phyloP scores from a whole-genome alignment of 30 jellyfish, hydroid and myxozoan species.

The Aurelia coerulea region DNA sequence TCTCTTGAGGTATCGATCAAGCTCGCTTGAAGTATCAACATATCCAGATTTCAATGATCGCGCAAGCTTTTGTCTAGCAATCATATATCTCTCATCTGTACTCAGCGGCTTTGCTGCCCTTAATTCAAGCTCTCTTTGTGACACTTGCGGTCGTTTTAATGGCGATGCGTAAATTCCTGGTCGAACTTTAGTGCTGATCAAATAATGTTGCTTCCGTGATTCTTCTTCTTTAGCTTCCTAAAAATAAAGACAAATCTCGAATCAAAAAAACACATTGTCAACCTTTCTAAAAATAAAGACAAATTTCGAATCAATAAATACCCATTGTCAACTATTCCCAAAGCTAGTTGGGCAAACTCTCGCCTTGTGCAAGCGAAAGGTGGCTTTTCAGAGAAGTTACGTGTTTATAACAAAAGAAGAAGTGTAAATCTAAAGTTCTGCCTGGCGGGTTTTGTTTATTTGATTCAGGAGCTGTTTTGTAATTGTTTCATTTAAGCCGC shows the following conservation, averaged over 20 bases:
- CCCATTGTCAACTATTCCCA: too few relatives aligned
- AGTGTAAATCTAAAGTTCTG: too few relatives aligned
- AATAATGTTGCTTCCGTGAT: slow-evolving; percentile 76
- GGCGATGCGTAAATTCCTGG: slow-evolving; percentile 85
- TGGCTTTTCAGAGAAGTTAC: too few relatives aligned
- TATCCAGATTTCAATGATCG: slow-evolving; percentile 53
- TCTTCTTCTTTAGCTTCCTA: slow-evolving; percentile 48
- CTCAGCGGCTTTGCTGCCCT: slow-evolving; percentile 77
- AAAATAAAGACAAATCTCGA: background rate
- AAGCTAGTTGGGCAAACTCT: too few relatives aligned
- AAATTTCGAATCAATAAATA: too few relatives aligned
- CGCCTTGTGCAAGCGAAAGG: too few relatives aligned
- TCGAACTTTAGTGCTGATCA: slow-evolving; percentile 77
- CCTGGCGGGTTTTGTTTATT: too few relatives aligned
- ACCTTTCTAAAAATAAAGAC: too few relatives aligned
- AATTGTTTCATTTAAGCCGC: too few relatives aligned
- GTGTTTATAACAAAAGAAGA: too few relatives aligned
- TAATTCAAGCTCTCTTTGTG: slow-evolving; percentile 65
- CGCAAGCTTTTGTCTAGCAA: slow-evolving; percentile 46
- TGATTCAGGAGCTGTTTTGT: too few relatives aligned
- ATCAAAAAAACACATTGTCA: background rate
- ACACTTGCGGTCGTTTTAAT: slow-evolving; percentile 24
- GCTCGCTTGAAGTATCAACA: slow-evolving; percentile 57
- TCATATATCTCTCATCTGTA: slow-evolving; percentile 55
- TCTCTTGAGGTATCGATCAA: background rate